Evolutionary conservation across 2,888 invertebrate species (phyloP), one percentile per base, ranked within the genome.

Genomic region (Hetaerina titia): DNA sequence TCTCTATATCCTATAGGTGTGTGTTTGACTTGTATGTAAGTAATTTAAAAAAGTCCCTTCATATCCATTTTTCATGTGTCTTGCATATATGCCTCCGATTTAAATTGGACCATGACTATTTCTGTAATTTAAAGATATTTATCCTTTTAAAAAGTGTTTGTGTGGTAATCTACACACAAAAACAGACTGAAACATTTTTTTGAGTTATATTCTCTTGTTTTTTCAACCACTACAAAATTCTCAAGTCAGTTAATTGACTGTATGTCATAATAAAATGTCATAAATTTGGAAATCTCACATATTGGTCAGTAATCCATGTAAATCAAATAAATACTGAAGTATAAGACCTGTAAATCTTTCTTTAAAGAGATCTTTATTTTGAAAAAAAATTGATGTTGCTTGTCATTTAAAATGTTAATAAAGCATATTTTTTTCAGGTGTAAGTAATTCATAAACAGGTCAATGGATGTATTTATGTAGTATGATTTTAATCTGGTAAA

Each of bases 31-130:
- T 74, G 92, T 92, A 92, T 92, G 92, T 92, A 92, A 64, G 92
- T 92, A 92, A 92, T 19, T 69, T 74, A 19, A 57, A 81, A 92
- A 92, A 74, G 45, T 92, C 69, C 69, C 92, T 92, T 92, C 92
- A 92, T 92, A 92, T 92, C 92, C 92, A 92, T n/a, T 92, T 90
- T 92, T 56, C 69, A 92, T 92, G 92, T 92, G 69, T 92, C 92
- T 92, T 92, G 69, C 45, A 69, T 92, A 64, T 92, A 92, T 69
- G 45, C 92, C 45, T 92, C 92, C 69, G 92, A 69, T 92, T 92
- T 92, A 13, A 74, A 92, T 92, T 74, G 92, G 92, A 92, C 56
- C 56, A 19, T 56, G 31, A 69, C 45, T 92, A 74, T 74, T 74
- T 74, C 64, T 69, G 56, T 92, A 92, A 92, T 69, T 56, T 64